Conservation (phyloP, 2,797 vertebrate genomes). For the Setipinna tenuifilis region DNA sequence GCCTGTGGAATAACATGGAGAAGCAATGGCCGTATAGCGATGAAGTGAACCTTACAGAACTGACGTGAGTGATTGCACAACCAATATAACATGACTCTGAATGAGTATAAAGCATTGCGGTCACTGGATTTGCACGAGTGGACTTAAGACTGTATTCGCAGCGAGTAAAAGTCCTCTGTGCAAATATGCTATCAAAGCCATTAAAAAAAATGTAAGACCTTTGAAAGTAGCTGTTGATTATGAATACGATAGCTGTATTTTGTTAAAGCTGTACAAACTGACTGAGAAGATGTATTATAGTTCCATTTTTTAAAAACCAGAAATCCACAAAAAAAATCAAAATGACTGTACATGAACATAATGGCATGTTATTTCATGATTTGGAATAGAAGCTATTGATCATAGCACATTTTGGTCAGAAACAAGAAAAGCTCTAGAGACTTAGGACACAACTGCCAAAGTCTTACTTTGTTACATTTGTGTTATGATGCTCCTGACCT, state of each 20-base stretch:
- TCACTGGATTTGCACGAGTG: conserved; percentile 13
- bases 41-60: conserved; percentile 4
- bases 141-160: not conserved
- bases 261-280: not conserved
- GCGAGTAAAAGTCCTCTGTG: not conserved
- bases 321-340: not conserved
- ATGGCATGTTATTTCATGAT: not conserved
- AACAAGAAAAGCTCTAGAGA: not conserved
- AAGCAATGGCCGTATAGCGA: not conserved
- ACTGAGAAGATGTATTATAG: not conserved
- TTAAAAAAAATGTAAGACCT: not conserved
- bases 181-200: conserved; percentile 2
- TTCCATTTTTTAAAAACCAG: not conserved
- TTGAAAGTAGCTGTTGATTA: not conserved
- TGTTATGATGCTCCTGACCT: not conserved
- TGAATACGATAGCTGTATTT: not conserved
- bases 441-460: not conserved
- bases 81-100: conserved; percentile 1
- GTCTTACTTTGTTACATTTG: not conserved
- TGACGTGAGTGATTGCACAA: not conserved
- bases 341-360: not conserved
- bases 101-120: not conserved
- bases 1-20: not conserved
- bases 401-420: not conserved
- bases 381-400: not conserved